Percentiles rank a stretch among this genome's conserved stretches.
Evolutionary conservation across 2,888 invertebrate genomes (phyloP).

Genomic region (Beris morrisii): DNA sequence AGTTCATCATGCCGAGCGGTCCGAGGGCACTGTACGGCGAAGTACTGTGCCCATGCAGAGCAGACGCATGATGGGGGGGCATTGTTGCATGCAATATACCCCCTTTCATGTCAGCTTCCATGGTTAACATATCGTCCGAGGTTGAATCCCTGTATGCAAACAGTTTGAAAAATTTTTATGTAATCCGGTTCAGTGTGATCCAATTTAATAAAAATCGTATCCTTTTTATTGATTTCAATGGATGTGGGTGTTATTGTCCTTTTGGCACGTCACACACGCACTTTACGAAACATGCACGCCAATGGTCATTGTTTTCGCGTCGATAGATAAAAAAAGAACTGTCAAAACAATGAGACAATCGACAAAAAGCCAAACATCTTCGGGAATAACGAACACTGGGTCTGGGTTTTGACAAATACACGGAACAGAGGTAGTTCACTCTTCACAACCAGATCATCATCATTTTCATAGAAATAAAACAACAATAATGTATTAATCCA

Average conservation of each 20-base stretch:
- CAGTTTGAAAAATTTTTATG: conserved; percentile 63
- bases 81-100: conserved; percentile 83
- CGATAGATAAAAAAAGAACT: no score
- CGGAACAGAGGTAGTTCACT: no score
- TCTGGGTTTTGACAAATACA: no score
- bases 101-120: conserved; percentile 90
- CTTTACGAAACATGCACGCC: conserved; percentile 4
- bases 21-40: conserved; percentile 72
- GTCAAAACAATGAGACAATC: no score
- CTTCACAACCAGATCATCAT: no score
- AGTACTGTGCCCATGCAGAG: conserved; percentile 64
- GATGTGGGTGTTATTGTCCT: not conserved
- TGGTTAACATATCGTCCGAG: conserved; percentile 79
- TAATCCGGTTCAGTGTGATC: conserved; percentile 21
- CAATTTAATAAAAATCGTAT: conserved; percentile 4
- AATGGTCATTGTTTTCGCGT: conserved; percentile 3
- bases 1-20: conserved; percentile 69
- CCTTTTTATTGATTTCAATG: no score
- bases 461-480: no score
- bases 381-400: no score
- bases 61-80: conserved; percentile 77
- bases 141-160: conserved; percentile 72
- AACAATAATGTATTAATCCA: no score
- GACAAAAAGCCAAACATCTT: no score
- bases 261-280: not conserved